These are phyloP conservation scores for Lasioglossum marginatum DNA, from an alignment of 2,888 invertebrate genomes.

Conservation along the genomic window DNA sequence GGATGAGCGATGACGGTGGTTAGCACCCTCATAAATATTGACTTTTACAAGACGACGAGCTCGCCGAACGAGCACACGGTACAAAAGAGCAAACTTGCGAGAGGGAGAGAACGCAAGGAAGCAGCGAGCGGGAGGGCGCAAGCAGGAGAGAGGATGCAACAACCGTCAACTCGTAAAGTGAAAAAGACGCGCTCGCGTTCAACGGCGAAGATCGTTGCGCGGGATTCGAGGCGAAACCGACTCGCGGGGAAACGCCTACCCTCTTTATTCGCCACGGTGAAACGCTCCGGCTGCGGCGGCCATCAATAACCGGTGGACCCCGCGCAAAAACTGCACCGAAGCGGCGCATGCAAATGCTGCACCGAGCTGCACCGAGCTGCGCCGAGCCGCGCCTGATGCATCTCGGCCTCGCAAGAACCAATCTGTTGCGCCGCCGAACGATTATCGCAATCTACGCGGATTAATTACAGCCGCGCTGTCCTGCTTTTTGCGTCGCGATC, in stretches of 20 bases:
- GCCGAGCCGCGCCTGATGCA: conserved; percentile 4
- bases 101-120: not conserved
- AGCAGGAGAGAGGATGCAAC: conserved; percentile 24
- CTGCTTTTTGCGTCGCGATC: not conserved
- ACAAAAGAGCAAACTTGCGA: not conserved
- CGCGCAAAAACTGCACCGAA: conserved; percentile 49
- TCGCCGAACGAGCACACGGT: conserved; percentile 8
- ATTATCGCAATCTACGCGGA: conserved; percentile 32
- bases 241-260: conserved; percentile 63
- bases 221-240: conserved; percentile 62
- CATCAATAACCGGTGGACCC: conserved; percentile 58
- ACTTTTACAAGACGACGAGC: conserved; percentile 75
- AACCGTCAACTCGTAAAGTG: conserved; percentile 70
- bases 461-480: conserved; percentile 29
- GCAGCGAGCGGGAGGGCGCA: not conserved
- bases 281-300: conserved; percentile 25
- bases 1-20: conserved; percentile 81
- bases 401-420: not conserved
- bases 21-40: conserved; percentile 82
- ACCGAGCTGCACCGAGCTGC: conserved; percentile 3
- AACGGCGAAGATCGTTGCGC: conserved; percentile 56
- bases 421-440: not conserved
- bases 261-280: conserved; percentile 54
- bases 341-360: conserved; percentile 12
- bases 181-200: conserved; percentile 69